Base-by-base conservation (phyloP, 2,113 vertebrate species). In the Sturnus vulgaris region DNA sequence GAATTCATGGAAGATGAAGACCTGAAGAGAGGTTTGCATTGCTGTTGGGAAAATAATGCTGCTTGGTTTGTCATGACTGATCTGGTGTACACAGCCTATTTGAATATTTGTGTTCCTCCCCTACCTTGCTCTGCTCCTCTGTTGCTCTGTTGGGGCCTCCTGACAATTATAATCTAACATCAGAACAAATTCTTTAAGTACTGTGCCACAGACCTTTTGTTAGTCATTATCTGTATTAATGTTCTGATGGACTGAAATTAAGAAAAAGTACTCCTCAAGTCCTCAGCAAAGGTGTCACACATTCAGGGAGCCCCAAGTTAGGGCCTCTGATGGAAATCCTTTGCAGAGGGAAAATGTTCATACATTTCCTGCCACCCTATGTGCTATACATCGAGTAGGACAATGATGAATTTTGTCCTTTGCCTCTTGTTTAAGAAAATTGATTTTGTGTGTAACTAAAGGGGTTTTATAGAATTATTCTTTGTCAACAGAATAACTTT, bases 201-300 rank as follows among this genome's bases (percentile, higher is more conserved):
- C 17, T 39, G 15, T 20, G 24, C 16, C 23, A 2, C 12, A 10
- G 21, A 44, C 14, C n/a, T 77, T 81, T 49, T 40, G 37, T 39
- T 30, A 49, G 11, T 78, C 39, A n/a, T 61, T 60, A 42, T 47
- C 78, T 86, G 18, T 39, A 25, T 50, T 50, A 37, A 13, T 1
- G 1, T 63, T 46, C 57, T 21, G 35, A 2, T 30, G 14, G 37
- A n/a, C 4, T 16, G 17, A 87, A 65, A 65, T 21, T 6, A 47
- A 35, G 19, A 15, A 57, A 42, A 84, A 52, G 8, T n/a, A 2
- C 5, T 56, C 33, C 25, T 65, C 11, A 1, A 0, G 6, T 57
- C 40, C 33, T 33, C 28, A 78, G 1, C 4, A 46, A 57, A 46
- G 0, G 1, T 35, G 27, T 47, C 14, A 7, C 16, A 24, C 2